These are phyloP conservation scores for Dryobates pubescens DNA, from an alignment of 2,797 vertebrate species.

Conservation along the genomic window DNA sequence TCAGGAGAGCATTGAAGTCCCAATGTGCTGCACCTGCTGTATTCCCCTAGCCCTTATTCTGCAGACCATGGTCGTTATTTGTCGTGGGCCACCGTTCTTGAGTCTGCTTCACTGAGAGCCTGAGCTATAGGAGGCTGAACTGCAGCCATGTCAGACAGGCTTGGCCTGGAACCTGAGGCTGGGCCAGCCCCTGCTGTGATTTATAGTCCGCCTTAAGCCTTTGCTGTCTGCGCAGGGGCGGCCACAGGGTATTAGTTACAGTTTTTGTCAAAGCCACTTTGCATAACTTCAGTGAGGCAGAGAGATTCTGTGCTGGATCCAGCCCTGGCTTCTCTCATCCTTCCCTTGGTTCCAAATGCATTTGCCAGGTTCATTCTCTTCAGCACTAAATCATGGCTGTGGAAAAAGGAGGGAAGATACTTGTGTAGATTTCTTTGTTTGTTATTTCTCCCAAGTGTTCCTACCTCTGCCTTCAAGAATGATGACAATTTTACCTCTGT, in stretches of 20 bases:
- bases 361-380: neutral
- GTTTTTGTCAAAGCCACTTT: neutral
- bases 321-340: neutral
- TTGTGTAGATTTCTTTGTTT: neutral
- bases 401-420: neutral
- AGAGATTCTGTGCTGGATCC: neutral
- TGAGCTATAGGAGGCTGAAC: neutral
- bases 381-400: neutral
- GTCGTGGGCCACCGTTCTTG: neutral
- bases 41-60: neutral
- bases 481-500: neutral
- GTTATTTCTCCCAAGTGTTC: neutral
- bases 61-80: neutral
- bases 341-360: neutral
- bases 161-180: neutral
- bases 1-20: constrained; percentile 3
- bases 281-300: neutral
- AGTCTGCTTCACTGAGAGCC: neutral
- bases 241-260: neutral
- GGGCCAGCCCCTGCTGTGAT: neutral
- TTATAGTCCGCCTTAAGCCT: neutral
- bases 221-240: neutral
- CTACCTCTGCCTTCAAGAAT: neutral
- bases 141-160: neutral
- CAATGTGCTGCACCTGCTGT: neutral